These are phyloP conservation scores for Ciona savignyi DNA, from an alignment of 23 tunicate genomes.

Conservation along the genomic window DNA sequence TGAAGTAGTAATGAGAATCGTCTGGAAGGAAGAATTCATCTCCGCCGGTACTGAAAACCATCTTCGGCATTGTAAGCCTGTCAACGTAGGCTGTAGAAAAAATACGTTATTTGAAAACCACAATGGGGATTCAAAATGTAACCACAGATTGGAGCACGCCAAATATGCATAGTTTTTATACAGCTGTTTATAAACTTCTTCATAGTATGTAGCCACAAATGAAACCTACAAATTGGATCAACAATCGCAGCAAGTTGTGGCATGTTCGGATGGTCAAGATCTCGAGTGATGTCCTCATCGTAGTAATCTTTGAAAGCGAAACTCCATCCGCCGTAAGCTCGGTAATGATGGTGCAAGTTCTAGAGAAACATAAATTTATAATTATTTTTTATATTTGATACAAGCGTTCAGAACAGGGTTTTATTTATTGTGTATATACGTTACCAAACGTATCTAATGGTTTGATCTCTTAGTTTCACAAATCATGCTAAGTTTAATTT, in stretches of 20 bases:
- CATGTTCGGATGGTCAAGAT: slow-evolving; percentile 81
- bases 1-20: slow-evolving; percentile 84
- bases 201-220: background rate
- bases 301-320: slow-evolving; percentile 92
- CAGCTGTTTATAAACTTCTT: too few species aligned
- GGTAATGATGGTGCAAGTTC: slow-evolving; percentile 92
- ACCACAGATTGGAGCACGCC: too few species aligned
- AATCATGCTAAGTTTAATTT: too few species aligned
- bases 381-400: too few species aligned
- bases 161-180: too few species aligned
- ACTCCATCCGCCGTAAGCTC: slow-evolving; percentile 96
- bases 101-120: too few species aligned
- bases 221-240: slow-evolving; percentile 61
- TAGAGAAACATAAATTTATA: too few species aligned
- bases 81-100: slow-evolving; percentile 63
- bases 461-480: too few species aligned
- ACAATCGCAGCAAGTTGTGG: slow-evolving; percentile 68
- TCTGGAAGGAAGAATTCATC: slow-evolving; percentile 93
- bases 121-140: too few species aligned
- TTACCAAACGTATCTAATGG: too few species aligned
- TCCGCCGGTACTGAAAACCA: slow-evolving; percentile 88
- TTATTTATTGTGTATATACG: too few species aligned
- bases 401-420: too few species aligned
- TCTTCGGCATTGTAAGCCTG: slow-evolving; percentile 92
- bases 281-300: slow-evolving; percentile 76